These are phyloP conservation scores for Stictonetta naevosa DNA, from an alignment of 2,113 vertebrate genomes.

Conservation along the genomic window DNA sequence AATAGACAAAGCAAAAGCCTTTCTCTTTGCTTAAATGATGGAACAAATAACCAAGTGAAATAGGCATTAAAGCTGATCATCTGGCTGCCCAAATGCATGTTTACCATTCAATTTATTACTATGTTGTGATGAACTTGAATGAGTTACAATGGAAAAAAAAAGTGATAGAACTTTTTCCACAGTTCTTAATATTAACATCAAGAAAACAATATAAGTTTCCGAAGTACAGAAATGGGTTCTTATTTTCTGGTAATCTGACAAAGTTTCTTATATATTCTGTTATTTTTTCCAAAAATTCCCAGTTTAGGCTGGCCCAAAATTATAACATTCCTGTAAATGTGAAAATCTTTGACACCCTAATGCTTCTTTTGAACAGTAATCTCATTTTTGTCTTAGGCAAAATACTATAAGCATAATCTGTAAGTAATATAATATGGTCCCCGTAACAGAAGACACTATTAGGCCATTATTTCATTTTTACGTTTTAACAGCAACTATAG, in stretches of 20 bases:
- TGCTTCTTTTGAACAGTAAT: not conserved
- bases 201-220: not conserved
- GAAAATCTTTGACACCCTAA: not conserved
- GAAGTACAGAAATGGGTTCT: not conserved
- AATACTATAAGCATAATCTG: not conserved
- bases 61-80: not conserved
- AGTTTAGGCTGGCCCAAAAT: not conserved
- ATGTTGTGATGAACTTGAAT: constrained; percentile 1
- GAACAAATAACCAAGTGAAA: constrained; percentile 10
- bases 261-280: not conserved
- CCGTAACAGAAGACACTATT: not conserved
- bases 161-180: not conserved
- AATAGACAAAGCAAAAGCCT: not conserved
- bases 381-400: not conserved
- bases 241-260: not conserved
- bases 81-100: not conserved
- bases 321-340: not conserved
- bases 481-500: not conserved
- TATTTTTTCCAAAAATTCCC: not conserved
- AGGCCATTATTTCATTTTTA: constrained; percentile 10
- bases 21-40: constrained; percentile 7
- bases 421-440: not conserved
- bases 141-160: not conserved
- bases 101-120: not conserved
- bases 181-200: not conserved